Conservation (phyloP, 1,140 invertebrate genomes). For the Apocrypta bakeri region DNA sequence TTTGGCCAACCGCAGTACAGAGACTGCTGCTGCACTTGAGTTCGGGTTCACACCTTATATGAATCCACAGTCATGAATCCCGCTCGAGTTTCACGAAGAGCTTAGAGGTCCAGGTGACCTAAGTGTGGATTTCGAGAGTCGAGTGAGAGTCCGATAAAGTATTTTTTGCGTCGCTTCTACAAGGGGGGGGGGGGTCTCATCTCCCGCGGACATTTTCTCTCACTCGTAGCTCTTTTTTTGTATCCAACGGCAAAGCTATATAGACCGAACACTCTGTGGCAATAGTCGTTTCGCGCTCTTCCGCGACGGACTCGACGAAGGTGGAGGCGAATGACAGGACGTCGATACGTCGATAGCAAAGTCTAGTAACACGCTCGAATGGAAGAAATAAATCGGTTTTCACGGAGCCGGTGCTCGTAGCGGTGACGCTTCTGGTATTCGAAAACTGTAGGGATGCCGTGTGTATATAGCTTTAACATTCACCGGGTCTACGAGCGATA, state of each 20-base stretch:
- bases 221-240: not conserved
- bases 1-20: too few species aligned
- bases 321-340: slow-evolving; percentile 31
- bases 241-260: not conserved
- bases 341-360: slow-evolving; percentile 42
- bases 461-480: not conserved
- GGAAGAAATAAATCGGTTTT: slow-evolving; percentile 40
- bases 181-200: not conserved
- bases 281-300: not conserved
- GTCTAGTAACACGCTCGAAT: slow-evolving; percentile 30
- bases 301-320: slow-evolving; percentile 14
- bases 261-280: not conserved
- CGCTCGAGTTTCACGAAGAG: not conserved
- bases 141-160: too few species aligned
- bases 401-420: not conserved
- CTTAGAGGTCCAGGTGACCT: not conserved
- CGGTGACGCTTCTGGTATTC: not conserved
- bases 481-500: not conserved
- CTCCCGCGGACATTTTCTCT: not conserved
- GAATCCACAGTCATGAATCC: not conserved
- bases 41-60: not conserved
- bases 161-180: not conserved
- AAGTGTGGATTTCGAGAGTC: not conserved
- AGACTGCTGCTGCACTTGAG: not conserved
- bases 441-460: not conserved